These are phyloP conservation scores for Epizoanthus fatuus DNA, from an alignment of 92 coral and sea anemone genomes.

Conservation along the genomic window DNA sequence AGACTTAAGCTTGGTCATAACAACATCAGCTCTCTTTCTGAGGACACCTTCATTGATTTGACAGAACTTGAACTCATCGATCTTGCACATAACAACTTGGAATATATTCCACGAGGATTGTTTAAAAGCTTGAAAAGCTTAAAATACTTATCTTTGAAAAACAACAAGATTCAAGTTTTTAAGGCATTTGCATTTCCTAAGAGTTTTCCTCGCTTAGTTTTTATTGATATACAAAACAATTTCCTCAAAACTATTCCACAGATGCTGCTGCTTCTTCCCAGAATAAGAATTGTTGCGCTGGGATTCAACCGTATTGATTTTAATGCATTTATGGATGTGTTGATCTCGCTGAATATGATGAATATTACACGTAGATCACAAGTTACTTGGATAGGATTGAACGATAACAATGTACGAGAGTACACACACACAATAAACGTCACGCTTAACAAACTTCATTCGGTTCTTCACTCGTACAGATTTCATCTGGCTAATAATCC, in stretches of 20 bases:
- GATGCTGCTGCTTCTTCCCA: neutral
- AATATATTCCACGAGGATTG: constrained; percentile 36
- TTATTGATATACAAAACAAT: constrained; percentile 50
- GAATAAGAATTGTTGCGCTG: constrained; percentile 39
- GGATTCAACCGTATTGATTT: constrained; percentile 52
- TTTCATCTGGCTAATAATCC: constrained; percentile 75
- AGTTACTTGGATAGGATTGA: constrained; percentile 39
- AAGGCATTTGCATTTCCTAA: constrained; percentile 57
- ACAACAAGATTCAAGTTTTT: constrained; percentile 47
- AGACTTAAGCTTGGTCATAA: constrained; percentile 46
- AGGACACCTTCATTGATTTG: constrained; percentile 48
- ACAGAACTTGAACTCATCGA: constrained; percentile 56
- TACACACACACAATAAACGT: constrained; percentile 34
- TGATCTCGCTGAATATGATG: constrained; percentile 39
- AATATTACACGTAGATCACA: constrained; percentile 29
- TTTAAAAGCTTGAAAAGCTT: constrained; percentile 52
- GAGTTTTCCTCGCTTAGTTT: constrained; percentile 52
- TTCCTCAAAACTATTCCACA: constrained; percentile 45
- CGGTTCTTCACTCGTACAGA: constrained; percentile 56
- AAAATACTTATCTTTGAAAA: constrained; percentile 52
- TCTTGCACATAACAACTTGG: constrained; percentile 60
- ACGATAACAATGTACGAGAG: constrained; percentile 45
- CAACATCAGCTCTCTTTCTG: constrained; percentile 57
- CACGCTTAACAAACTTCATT: constrained; percentile 35
- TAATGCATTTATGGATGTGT: constrained; percentile 33